Evolutionary conservation across 1,140 invertebrate species (phyloP), one percentile per base, ranked within the genome.

Genomic region (Drosophila mauritiana): DNA sequence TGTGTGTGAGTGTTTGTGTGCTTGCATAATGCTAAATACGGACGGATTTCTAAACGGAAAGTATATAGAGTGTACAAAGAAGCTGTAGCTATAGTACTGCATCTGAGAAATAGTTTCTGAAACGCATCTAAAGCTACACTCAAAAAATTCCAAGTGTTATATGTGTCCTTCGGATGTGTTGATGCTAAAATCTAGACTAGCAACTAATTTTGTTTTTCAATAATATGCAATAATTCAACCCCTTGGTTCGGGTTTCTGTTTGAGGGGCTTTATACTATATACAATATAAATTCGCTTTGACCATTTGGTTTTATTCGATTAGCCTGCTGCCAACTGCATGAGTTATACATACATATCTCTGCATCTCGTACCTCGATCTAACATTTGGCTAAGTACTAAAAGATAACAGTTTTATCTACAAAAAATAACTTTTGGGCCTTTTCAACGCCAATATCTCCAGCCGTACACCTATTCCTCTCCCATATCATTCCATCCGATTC

Each of bases 271-370:
- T 63, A 63, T 49, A 56, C 63, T 90, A 80, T 89, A 52, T 86
- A 88, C 83, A 88, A 88, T 88, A 88, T 88, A 88, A 88, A 88
- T 88, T 88, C 83, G 83, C 83, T 88, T 84, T 88, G 80, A 89
- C 63, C 76, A 73, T 83, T 83, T 54, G 55, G 45, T 77, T 74
- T 78, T 78, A 85, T 62, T 69, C 58, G 45, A 70, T 77, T 89
- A 89, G 84, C 84, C 82, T 83, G 78, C 69, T 61, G 74, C 64
- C 64, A 64, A 81, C 55, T 84, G 64, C 73, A 58, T 61, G 59
- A 69, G 65, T 73, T 62, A 61, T 75, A 10, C 31, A 31, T 31
- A 31, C 27, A 61, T 74, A 40, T 61, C 46, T 63, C 37, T 61
- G 58, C 59, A 75, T 73, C 57, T 70, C 43, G 76, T 53, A 64